Evolutionary conservation across 2,113 vertebrate species (phyloP), one percentile per base, ranked within the genome.

Genomic region (Microcebus ravelobensis): DNA sequence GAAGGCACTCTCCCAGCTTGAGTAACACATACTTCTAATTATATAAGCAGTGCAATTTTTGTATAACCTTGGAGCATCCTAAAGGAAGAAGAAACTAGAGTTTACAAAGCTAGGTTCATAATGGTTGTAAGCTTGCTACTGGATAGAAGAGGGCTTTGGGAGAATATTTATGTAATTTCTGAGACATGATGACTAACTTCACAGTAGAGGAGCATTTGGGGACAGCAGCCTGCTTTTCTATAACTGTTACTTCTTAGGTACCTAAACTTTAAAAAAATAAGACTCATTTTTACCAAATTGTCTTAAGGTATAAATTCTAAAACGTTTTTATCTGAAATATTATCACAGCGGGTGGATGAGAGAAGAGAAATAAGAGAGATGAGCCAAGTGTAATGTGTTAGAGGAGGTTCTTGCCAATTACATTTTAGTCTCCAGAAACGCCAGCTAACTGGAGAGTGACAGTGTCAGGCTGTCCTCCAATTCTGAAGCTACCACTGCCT

Each of bases 101-200:
- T 15, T 91, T 45, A 82, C 1, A 42, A 73, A 12, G 25, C 36
- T 55, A 85, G 20, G 20, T 57, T 87, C 23, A 55, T 93, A 82
- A 76, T 31, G 48, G 20, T 6, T 73, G 13, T 73, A 82, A 76
- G 2, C 42, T 63, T 61, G 48, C 18, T 79, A 42, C 29, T 20
- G 91, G 52, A 82, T 3, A 91, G 59, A 92, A 86, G 63, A 31
- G 42, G 65, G 50, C 36, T 87, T 87, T 84, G 77, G 79, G 45
- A 57, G 68, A 83, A 87, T 87, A 91, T 74, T 82, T 70, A 94
- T 57, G 59, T 80, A 57, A 93, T 77, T 94, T 97, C 67, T 93
- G 36, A 94, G 74, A 45, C 21, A 8, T 31, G 68, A 42, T 79
- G 73, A 89, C 50, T 84, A 95, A 93, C 29, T 89, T 59, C 20